Conservation (phyloP, 2,113 vertebrate genomes). For the Ovis canadensis region DNA sequence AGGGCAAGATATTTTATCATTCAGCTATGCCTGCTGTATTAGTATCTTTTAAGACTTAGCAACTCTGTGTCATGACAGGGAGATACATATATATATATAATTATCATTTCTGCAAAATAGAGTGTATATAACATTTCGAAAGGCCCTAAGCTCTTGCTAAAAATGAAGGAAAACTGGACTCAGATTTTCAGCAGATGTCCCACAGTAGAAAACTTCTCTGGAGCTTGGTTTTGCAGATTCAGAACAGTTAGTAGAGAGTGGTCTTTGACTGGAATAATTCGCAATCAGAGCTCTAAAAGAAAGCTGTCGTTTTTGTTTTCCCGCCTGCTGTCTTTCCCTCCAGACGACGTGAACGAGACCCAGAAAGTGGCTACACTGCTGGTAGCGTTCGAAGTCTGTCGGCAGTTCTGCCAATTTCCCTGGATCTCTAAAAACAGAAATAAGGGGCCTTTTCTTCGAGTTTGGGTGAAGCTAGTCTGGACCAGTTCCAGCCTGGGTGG, state of each 20-base stretch:
- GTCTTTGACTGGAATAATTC: background rate
- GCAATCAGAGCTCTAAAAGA: background rate
- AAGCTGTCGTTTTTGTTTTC: background rate
- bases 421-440: background rate
- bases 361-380: background rate
- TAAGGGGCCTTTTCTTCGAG: background rate
- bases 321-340: background rate
- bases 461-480: background rate
- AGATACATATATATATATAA: background rate
- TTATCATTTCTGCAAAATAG: background rate
- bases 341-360: background rate
- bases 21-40: background rate
- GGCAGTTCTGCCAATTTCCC: background rate
- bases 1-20: background rate
- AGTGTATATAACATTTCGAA: background rate
- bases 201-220: background rate
- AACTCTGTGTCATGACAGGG: background rate
- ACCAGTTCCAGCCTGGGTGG: background rate
- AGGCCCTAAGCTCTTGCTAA: background rate
- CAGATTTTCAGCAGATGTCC: background rate
- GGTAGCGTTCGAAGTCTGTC: background rate
- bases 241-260: background rate
- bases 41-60: background rate
- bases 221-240: background rate
- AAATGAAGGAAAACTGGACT: background rate